These are phyloP conservation scores for Enteromius paludinosus DNA, from an alignment of 2,797 vertebrate genomes.

Conservation along the genomic window DNA sequence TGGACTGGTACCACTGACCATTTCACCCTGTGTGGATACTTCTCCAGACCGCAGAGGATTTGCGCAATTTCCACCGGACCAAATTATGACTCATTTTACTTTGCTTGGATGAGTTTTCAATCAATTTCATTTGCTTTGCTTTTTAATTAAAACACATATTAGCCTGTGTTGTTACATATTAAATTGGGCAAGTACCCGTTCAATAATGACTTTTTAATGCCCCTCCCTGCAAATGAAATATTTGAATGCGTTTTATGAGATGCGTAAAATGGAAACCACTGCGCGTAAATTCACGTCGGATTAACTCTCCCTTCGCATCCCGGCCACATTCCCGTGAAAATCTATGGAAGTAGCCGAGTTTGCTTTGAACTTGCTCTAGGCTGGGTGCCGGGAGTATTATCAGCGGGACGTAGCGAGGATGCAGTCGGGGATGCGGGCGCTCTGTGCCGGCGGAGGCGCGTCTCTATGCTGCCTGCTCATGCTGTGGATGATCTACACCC, in stretches of 20 bases:
- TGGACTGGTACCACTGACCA: constrained; percentile 32
- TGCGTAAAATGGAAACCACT: constrained; percentile 51
- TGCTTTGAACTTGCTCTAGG: constrained; percentile 37
- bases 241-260: constrained; percentile 27
- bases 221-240: neutral
- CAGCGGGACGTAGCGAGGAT: constrained; percentile 70
- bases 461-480: constrained; percentile 86
- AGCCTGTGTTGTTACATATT: neutral
- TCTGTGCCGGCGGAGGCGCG: constrained; percentile 84
- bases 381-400: constrained; percentile 44
- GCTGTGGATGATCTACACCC: constrained; percentile 85
- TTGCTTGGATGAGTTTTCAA: constrained; percentile 33
- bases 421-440: constrained; percentile 83
- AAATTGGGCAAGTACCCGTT: neutral
- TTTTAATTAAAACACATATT: neutral
- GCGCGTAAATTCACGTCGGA: constrained; percentile 43
- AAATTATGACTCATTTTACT: constrained; percentile 20
- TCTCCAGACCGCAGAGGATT: constrained; percentile 37
- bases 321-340: constrained; percentile 20
- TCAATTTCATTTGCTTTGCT: neutral
- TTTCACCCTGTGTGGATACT: constrained; percentile 43
- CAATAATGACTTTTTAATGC: constrained; percentile 18
- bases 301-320: constrained; percentile 27
- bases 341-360: constrained; percentile 55
- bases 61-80: constrained; percentile 29